Base-by-base conservation (phyloP, 2,113 vertebrate species). In the Muntiacus muntjak region DNA sequence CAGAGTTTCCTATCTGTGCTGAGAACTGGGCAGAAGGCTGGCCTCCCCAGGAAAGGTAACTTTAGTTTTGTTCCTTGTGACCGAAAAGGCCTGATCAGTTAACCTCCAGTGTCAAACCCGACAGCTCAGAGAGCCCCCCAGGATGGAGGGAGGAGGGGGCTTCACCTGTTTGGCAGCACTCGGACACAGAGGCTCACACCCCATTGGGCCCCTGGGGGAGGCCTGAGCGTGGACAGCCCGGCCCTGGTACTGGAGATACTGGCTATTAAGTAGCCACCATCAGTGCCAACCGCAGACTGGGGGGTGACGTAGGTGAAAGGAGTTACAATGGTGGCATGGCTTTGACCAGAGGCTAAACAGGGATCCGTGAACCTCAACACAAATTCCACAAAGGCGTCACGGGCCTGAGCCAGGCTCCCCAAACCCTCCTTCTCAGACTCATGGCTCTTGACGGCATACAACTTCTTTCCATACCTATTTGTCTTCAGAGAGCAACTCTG, bases 91-190 rank as follows among this genome's bases (percentile, higher is more conserved):
- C 62, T 87, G 43, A 55, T 55, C 9, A 33, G 26, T 19, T 19
- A 64, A 5, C n/a, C 30, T 64, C n/a, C n/a, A 36, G 7, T 23
- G n/a, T 81, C 92, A 62, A 55, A 76, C 52, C 25, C 54, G 50
- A 83, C 79, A 79, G 57, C 60, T 86, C 23, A 17, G 12, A n/a
- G 45, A 47, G 58, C 3, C 6, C 26, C 21, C 43, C 54, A 2
- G 23, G 14, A 60, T 16, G 28, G 12, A 14, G 11, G 13, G 6
- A 7, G 1, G 7, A 2, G 3, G n/a, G 33, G 6, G 14, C 11
- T 60, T 16, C 30, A 45, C 76, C 55, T 55, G 3, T 76, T 36
- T 5, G 50, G 58, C 36, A 71, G n/a, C 33, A 60, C 13, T 30
- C n/a, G 47, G 54, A 17, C 11, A 62, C 2, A 23, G 26, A 36